Conservation (phyloP, 2,797 vertebrate genomes). For the Hephaestus fuliginosus region DNA sequence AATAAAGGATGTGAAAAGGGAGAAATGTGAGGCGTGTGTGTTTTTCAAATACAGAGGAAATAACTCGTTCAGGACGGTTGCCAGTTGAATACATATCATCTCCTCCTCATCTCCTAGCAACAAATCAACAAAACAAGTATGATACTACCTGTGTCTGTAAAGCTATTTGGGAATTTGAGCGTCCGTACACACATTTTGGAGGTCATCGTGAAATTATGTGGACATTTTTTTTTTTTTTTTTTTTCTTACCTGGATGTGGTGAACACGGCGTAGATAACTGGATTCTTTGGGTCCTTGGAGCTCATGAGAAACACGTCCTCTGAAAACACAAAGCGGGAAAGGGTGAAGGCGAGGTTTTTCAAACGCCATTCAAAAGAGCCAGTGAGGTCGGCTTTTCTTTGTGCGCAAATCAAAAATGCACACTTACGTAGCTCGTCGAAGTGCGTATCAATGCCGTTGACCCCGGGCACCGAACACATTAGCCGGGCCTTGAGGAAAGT, state of each 20-base stretch:
- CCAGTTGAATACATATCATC: conserved; percentile 35
- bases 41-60: conserved; percentile 64
- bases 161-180: conserved; percentile 33
- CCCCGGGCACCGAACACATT: conserved; percentile 95
- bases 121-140: conserved; percentile 69
- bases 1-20: conserved; percentile 43
- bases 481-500: conserved; percentile 97
- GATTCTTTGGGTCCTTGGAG: conserved; percentile 98
- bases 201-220: conserved; percentile 16
- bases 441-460: conserved; percentile 98
- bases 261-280: conserved; percentile 96
- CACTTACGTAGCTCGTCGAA: conserved; percentile 97
- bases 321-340: conserved; percentile 44
- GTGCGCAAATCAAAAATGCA: neutral
- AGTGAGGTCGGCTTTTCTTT: neutral
- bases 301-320: conserved; percentile 94
- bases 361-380: neutral
- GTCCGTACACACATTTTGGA: conserved; percentile 10
- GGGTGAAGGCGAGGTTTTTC: conserved; percentile 11
- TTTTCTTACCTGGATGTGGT: conserved; percentile 96
- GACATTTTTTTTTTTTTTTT: too few relatives aligned
- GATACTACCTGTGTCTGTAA: conserved; percentile 39
- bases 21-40: conserved; percentile 49
- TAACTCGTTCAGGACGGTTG: conserved; percentile 46
- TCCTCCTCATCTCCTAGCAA: conserved; percentile 67